Conservation (phyloP, 2,797 vertebrate species). For the Chelmon rostratus region DNA sequence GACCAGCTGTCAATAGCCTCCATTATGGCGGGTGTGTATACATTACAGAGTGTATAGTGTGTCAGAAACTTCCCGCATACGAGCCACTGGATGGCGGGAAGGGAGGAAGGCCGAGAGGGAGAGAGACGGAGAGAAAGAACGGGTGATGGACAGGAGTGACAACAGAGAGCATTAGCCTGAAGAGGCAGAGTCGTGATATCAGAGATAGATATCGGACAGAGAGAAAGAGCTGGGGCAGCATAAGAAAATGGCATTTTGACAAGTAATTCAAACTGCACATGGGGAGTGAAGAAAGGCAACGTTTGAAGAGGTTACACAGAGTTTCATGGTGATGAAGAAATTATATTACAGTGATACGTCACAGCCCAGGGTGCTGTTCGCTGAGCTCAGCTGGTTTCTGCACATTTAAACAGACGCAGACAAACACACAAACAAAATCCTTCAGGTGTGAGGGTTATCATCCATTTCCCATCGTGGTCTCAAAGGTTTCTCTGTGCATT, state of each 20-base stretch:
- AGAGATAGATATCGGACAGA: conserved; percentile 9
- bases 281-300: not conserved
- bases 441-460: not conserved
- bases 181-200: conserved; percentile 36
- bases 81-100: conserved; percentile 76
- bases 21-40: conserved; percentile 82
- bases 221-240: not conserved
- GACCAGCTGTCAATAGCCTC: conserved; percentile 81
- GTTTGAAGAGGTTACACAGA: conserved; percentile 19
- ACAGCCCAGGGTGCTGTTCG: too few species aligned
- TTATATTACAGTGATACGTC: not conserved
- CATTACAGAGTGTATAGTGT: conserved; percentile 87
- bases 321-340: conserved; percentile 12
- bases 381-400: not conserved
- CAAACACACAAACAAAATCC: too few species aligned
- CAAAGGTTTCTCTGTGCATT: not conserved
- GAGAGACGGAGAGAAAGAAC: conserved; percentile 7
- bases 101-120: conserved; percentile 52
- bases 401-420: not conserved
- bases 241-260: conserved; percentile 5
- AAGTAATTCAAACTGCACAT: conserved; percentile 16
- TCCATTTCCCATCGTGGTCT: not conserved
- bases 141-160: conserved; percentile 72
- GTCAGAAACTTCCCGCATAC: conserved; percentile 83
- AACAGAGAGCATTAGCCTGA: conserved; percentile 52